phyloP scores from a whole-genome alignment of 2,113 vertebrate genomes.

The Chionis minor region DNA sequence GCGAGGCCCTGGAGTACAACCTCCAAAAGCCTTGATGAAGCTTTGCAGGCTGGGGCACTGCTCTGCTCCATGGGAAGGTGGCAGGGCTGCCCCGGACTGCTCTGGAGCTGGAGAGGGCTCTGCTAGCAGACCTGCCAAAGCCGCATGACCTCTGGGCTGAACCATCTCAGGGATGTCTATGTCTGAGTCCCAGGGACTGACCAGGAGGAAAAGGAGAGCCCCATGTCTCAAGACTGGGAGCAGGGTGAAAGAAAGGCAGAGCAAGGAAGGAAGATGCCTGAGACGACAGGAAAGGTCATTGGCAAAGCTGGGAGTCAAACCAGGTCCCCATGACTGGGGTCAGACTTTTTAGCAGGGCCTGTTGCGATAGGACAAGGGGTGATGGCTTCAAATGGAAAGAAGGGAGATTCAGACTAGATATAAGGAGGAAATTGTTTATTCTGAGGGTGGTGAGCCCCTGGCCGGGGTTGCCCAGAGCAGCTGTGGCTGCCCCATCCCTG shows the following conservation, averaged over 20 bases:
- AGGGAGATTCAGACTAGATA: rapidly evolving
- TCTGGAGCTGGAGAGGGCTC: background rate
- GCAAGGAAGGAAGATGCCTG: background rate
- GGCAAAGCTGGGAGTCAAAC: background rate
- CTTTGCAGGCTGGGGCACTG: background rate
- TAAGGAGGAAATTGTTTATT: background rate
- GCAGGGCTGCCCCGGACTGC: rapidly evolving
- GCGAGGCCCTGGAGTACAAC: background rate
- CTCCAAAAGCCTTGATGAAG: background rate
- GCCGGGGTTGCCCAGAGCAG: no score
- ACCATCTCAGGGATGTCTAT: rapidly evolving
- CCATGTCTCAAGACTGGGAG: rapidly evolving
- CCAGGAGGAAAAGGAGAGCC: background rate
- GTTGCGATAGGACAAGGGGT: background rate
- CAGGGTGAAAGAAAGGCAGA: background rate
- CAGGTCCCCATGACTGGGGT: background rate
- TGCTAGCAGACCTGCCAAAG: background rate
- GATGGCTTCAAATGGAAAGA: rapidly evolving
- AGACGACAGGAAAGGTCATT: rapidly evolving
- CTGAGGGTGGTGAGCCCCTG: no score
- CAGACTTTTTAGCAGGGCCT: background rate
- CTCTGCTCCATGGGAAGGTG: background rate
- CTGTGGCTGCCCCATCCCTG: no score
- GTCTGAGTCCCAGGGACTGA: background rate
- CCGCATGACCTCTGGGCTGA: rapidly evolving